Percentiles rank a stretch among this genome's conserved stretches.
Conservation (phyloP, 2,113 vertebrate species). For the Emydura subglobosa region DNA sequence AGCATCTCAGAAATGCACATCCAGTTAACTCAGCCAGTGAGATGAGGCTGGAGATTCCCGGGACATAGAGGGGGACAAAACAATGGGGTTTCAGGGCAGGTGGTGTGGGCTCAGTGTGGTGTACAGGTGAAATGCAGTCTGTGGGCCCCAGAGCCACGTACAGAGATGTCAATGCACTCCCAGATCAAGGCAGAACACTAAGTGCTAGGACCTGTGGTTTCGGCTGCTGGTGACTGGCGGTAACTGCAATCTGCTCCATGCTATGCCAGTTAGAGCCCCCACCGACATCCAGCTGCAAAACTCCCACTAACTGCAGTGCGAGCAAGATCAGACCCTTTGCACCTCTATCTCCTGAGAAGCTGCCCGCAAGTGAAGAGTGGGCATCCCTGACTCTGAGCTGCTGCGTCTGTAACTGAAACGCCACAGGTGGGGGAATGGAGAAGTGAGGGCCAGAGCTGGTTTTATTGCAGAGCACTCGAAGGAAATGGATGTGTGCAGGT, state of each 20-base stretch:
- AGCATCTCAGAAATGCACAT: neutral
- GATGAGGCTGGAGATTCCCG: rapidly evolving
- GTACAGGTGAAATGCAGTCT: neutral
- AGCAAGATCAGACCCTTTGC: neutral
- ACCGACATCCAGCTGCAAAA: neutral
- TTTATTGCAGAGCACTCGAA: rapidly evolving
- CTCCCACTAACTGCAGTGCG: neutral
- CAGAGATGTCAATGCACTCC: neutral
- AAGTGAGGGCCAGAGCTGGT: neutral
- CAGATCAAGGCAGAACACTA: neutral
- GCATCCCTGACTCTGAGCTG: neutral
- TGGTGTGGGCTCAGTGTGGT: neutral
- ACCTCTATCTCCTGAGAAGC: neutral
- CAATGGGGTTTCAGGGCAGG: neutral
- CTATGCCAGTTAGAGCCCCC: no score
- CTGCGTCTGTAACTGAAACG: neutral
- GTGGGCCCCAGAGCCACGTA: neutral
- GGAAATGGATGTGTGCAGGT: rapidly evolving
- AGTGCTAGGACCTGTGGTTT: neutral
- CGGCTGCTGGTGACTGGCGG: neutral
- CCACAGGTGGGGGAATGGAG: neutral
- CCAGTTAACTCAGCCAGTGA: neutral
- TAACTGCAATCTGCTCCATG: neutral
- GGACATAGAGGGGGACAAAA: neutral
- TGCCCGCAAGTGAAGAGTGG: neutral